phyloP scores from a whole-genome alignment of 2,888 invertebrate species.

The Agrochola lota region DNA sequence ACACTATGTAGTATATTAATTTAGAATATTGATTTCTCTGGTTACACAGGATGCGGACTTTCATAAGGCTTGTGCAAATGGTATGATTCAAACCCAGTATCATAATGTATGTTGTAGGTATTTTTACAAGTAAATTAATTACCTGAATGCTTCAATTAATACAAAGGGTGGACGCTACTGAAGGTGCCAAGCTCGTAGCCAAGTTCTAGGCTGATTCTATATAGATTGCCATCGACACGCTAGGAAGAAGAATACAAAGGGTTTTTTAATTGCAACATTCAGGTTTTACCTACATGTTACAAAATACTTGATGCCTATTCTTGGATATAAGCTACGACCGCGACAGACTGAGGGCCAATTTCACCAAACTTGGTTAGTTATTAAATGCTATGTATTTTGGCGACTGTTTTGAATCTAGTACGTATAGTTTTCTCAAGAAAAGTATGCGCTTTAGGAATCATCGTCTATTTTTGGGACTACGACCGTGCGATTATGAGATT shows the following conservation, averaged over 20 bases:
- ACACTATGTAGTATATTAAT: slow-evolving; percentile 15
- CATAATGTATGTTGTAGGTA: not conserved
- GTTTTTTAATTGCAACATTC: not conserved
- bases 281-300: not conserved
- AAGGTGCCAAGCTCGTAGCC: too few species aligned
- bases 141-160: not conserved
- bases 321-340: not conserved
- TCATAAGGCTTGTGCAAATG: slow-evolving; percentile 11
- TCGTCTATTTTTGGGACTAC: too few species aligned
- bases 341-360: not conserved
- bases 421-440: not conserved
- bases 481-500: too few species aligned
- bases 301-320: slow-evolving; percentile 3
- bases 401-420: too few species aligned
- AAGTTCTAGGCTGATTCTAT: too few species aligned
- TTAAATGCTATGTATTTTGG: too few species aligned
- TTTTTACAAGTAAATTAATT: not conserved
- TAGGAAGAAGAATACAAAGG: not conserved
- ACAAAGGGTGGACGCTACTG: not conserved
- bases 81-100: slow-evolving; percentile 13
- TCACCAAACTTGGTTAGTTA: not conserved
- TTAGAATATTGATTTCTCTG: slow-evolving; percentile 25
- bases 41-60: not conserved
- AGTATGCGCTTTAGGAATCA: not conserved
- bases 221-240: too few species aligned